phyloP scores from a whole-genome alignment of 2,888 invertebrate genomes.

The Cerastis leucographa region DNA sequence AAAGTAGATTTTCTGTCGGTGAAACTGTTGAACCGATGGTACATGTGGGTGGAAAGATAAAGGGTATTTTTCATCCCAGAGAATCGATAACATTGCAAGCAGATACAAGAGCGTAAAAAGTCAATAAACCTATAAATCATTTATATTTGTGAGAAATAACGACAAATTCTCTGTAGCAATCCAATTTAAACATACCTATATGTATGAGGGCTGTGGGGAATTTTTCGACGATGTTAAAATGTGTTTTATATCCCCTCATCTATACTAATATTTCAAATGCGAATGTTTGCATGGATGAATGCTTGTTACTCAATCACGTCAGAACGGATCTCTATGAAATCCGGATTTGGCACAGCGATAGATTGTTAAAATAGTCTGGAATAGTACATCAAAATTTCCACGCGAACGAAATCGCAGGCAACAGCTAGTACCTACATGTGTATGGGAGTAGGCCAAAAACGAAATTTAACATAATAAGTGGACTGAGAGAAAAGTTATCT shows the following conservation, averaged over 20 bases:
- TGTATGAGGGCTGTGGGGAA: not conserved
- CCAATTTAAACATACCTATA: not conserved
- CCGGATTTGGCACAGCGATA: too few relatives aligned
- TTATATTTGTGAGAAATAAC: not conserved
- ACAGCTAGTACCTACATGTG: not conserved
- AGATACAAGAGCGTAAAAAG: not conserved
- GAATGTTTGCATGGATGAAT: too few relatives aligned
- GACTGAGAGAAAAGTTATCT: not conserved
- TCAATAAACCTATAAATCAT: constrained; percentile 2
- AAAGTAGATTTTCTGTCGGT: not conserved
- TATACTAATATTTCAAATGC: too few relatives aligned
- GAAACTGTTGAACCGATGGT: not conserved
- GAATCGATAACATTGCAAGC: not conserved
- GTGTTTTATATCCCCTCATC: not conserved
- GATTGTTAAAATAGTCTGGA: too few relatives aligned
- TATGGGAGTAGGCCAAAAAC: not conserved
- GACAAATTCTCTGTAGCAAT: not conserved
- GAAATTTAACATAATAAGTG: not conserved
- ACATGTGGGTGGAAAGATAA: not conserved
- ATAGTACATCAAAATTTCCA: too few relatives aligned
- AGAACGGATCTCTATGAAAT: too few relatives aligned
- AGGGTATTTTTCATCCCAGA: not conserved
- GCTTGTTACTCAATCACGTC: too few relatives aligned
- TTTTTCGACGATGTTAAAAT: not conserved
- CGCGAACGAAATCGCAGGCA: too few relatives aligned